These are phyloP conservation scores for Ostrea denselamellosa DNA, from an alignment of 1,140 invertebrate genomes.

Conservation along the genomic window DNA sequence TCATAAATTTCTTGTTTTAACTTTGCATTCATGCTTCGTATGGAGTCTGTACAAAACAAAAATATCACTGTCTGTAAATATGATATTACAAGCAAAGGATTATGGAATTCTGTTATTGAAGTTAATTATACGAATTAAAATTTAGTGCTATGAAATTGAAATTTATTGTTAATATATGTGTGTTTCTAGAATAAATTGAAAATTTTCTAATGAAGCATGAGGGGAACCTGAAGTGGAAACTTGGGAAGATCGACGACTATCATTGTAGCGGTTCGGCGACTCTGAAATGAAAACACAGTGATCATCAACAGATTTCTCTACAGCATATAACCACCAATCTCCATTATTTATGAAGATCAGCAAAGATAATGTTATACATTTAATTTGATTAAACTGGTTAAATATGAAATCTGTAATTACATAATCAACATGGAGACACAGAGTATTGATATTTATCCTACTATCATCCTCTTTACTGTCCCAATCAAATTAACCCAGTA, in stretches of 20 bases:
- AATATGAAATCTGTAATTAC: too few species aligned
- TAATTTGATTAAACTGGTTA: too few species aligned
- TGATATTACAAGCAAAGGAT: too few species aligned
- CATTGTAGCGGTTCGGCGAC: slow-evolving; percentile 49
- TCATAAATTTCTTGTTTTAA: slow-evolving; percentile 62
- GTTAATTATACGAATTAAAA: not conserved
- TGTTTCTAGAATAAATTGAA: not conserved
- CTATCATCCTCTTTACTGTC: too few species aligned
- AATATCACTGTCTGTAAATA: not conserved
- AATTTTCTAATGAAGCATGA: not conserved
- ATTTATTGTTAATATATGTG: not conserved
- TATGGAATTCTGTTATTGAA: too few species aligned
- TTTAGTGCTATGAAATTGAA: too few species aligned
- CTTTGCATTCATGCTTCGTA: slow-evolving; percentile 62
- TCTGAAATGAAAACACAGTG: slow-evolving; percentile 44
- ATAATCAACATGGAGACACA: too few species aligned
- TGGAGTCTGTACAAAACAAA: slow-evolving; percentile 56
- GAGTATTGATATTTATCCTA: too few species aligned
- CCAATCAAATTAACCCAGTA: too few species aligned
- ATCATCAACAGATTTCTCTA: not conserved
- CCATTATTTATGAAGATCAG: not conserved
- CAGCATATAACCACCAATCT: too few species aligned
- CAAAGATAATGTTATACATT: too few species aligned
- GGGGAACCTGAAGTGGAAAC: slow-evolving; percentile 55
- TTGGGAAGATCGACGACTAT: slow-evolving; percentile 55